These are phyloP conservation scores for Aspidoscelis tigris DNA, from an alignment of 2,113 vertebrate species.

Conservation along the genomic window DNA sequence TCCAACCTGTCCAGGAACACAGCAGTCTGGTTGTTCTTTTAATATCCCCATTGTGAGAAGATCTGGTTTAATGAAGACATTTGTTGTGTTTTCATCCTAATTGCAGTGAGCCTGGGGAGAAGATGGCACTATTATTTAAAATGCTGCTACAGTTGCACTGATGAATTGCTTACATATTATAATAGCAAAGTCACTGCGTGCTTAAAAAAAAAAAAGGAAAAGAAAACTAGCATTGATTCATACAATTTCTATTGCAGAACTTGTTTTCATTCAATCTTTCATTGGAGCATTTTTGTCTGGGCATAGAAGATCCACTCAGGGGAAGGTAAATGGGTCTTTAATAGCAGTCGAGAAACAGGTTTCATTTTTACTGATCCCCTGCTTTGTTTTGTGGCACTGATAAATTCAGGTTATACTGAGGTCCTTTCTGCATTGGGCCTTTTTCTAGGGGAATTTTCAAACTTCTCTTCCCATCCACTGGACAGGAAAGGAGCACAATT, in stretches of 20 bases:
- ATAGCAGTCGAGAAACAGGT: too few relatives aligned
- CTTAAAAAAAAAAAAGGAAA: neutral
- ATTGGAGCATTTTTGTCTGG: slow-evolving; percentile 21
- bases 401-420: too few relatives aligned
- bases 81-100: slow-evolving; percentile 51
- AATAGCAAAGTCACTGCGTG: slow-evolving; percentile 44
- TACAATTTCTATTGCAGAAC: slow-evolving; percentile 19
- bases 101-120: slow-evolving; percentile 36
- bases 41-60: slow-evolving; percentile 4
- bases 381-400: too few relatives aligned
- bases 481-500: too few relatives aligned
- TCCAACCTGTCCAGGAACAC: slow-evolving; percentile 1
- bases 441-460: too few relatives aligned
- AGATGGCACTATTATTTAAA: neutral
- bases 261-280: slow-evolving; percentile 25
- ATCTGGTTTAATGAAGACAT: slow-evolving; percentile 51
- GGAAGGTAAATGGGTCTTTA: too few relatives aligned
- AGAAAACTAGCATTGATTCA: slow-evolving; percentile 15
- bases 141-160: slow-evolving; percentile 41
- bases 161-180: slow-evolving; percentile 32
- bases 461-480: too few relatives aligned
- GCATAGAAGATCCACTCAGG: neutral
- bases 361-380: too few relatives aligned
- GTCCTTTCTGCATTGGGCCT: too few relatives aligned
- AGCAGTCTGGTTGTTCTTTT: slow-evolving; percentile 9